Evolutionary conservation across 1,140 invertebrate genomes (phyloP).

Genomic region (Cyphomyrmex costatus): DNA sequence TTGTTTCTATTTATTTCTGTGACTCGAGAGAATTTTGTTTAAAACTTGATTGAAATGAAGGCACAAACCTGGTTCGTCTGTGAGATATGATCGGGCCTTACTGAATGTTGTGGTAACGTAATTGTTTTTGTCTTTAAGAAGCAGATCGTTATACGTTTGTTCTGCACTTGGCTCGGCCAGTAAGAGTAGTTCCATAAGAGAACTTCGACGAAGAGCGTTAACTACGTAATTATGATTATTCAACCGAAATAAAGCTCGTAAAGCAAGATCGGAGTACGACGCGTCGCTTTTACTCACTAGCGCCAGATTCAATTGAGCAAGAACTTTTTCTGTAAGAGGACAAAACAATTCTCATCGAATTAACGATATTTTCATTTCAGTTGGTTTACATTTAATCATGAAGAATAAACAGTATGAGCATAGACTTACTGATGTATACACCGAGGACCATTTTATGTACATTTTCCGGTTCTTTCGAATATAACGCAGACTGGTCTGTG

Average conservation of each 20-base stretch:
- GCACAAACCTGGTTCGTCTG: slow-evolving; percentile 82
- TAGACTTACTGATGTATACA: slow-evolving; percentile 91
- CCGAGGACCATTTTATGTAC: slow-evolving; percentile 90
- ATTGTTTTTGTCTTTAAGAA: slow-evolving; percentile 82
- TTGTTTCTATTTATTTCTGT: slow-evolving; percentile 27
- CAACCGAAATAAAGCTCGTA: slow-evolving; percentile 95
- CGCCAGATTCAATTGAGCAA: slow-evolving; percentile 94
- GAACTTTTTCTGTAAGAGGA: slow-evolving; percentile 91
- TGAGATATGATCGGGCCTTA: slow-evolving; percentile 81
- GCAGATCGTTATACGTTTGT: slow-evolving; percentile 92
- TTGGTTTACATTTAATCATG: background rate
- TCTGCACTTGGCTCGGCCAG: slow-evolving; percentile 94
- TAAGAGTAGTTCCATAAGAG: slow-evolving; percentile 92
- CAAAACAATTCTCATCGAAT: slow-evolving; percentile 34
- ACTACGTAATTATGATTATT: slow-evolving; percentile 98
- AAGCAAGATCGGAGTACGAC: slow-evolving; percentile 92
- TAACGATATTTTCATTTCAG: slow-evolving; percentile 17
- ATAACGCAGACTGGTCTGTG: slow-evolving; percentile 86
- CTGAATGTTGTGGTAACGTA: slow-evolving; percentile 83
- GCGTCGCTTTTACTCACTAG: slow-evolving; percentile 95
- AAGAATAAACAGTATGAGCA: background rate
- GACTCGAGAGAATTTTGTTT: slow-evolving; percentile 26
- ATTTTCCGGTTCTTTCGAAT: slow-evolving; percentile 87
- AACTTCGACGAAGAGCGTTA: slow-evolving; percentile 94
- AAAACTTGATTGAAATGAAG: slow-evolving; percentile 19